A percentile compares a stretch with the other conserved stretches of the same genome.
phyloP scores from a whole-genome alignment of 2,888 invertebrate genomes.

The Drosophila colorata region DNA sequence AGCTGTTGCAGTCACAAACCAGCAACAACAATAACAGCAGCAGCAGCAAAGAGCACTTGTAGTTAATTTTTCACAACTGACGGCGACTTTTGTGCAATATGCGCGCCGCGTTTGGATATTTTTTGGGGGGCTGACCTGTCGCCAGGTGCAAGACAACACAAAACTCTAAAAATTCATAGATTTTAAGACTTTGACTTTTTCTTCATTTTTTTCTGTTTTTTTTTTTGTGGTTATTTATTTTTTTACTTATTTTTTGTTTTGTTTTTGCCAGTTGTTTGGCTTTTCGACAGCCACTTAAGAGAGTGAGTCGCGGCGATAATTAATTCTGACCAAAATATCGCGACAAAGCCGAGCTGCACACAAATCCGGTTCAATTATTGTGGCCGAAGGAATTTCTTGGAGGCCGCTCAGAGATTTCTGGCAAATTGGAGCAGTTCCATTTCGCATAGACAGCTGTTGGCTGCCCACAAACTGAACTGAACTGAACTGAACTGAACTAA shows the following conservation, averaged over 20 bases:
- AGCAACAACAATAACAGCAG: slow-evolving; percentile 39
- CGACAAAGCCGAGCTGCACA: slow-evolving; percentile 34
- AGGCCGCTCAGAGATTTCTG: slow-evolving; percentile 51
- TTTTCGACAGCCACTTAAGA: slow-evolving; percentile 76
- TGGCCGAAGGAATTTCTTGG: slow-evolving; percentile 59
- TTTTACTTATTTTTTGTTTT: slow-evolving; percentile 12
- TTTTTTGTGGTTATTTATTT: neutral
- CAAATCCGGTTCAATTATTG: slow-evolving; percentile 74
- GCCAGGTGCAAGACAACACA: slow-evolving; percentile 71
- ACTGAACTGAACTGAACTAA: slow-evolving; percentile 19
- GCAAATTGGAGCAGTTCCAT: slow-evolving; percentile 74
- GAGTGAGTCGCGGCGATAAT: slow-evolving; percentile 67
- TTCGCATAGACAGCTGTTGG: slow-evolving; percentile 63
- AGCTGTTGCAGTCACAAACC: slow-evolving; percentile 67
- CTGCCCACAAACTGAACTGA: slow-evolving; percentile 25
- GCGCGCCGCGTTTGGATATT: slow-evolving; percentile 51
- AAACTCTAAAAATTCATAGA: slow-evolving; percentile 56
- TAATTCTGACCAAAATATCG: slow-evolving; percentile 66
- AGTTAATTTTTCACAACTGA: slow-evolving; percentile 79
- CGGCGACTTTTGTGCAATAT: slow-evolving; percentile 76
- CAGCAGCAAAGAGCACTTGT: slow-evolving; percentile 67
- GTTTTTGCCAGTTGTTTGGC: slow-evolving; percentile 29
- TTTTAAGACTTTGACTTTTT: slow-evolving; percentile 69
- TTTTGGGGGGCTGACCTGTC: slow-evolving; percentile 66
- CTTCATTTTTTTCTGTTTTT: slow-evolving; percentile 28